These are phyloP conservation scores for Aplidium turbinatum DNA, from an alignment of 23 tunicate genomes.

Conservation along the genomic window DNA sequence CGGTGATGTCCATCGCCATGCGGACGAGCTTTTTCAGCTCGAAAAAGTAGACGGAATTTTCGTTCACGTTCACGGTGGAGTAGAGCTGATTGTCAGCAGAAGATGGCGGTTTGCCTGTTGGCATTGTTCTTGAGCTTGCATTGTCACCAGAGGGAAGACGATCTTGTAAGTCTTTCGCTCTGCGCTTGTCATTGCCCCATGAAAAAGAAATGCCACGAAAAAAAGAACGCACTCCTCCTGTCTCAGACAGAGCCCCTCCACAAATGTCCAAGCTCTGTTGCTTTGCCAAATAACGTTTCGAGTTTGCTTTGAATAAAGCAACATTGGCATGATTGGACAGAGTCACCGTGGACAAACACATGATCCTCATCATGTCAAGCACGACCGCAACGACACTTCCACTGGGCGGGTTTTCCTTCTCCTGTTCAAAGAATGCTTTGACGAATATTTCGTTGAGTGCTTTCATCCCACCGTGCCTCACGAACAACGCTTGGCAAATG, in stretches of 20 bases:
- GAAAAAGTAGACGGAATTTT: slow-evolving; percentile 20
- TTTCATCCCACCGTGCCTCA: slow-evolving; percentile 66
- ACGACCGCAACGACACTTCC: neutral
- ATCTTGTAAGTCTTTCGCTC: slow-evolving; percentile 36
- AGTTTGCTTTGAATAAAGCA: neutral
- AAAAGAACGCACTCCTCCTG: slow-evolving; percentile 50
- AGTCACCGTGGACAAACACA: neutral
- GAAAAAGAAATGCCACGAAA: slow-evolving; percentile 70
- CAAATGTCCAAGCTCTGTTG: neutral
- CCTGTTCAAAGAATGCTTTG: neutral
- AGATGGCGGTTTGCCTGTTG: slow-evolving; percentile 1
- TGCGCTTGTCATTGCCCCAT: slow-evolving; percentile 52
- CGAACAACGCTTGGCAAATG: slow-evolving; percentile 35
- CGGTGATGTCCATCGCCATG: slow-evolving; percentile 35
- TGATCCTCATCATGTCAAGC: neutral
- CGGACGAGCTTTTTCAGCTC: slow-evolving; percentile 36
- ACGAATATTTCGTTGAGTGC: slow-evolving; percentile 46
- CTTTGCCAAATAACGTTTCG: neutral
- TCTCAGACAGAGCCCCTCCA: neutral
- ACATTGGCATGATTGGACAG: slow-evolving; percentile 10
- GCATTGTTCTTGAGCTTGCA: neutral
- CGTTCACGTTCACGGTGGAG: slow-evolving; percentile 32
- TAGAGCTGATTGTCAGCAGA: slow-evolving; percentile 1
- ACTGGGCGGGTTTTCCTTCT: neutral
- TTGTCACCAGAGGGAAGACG: slow-evolving; percentile 15